phyloP scores from a whole-genome alignment of 2,888 invertebrate genomes.

The Tuta absoluta region DNA sequence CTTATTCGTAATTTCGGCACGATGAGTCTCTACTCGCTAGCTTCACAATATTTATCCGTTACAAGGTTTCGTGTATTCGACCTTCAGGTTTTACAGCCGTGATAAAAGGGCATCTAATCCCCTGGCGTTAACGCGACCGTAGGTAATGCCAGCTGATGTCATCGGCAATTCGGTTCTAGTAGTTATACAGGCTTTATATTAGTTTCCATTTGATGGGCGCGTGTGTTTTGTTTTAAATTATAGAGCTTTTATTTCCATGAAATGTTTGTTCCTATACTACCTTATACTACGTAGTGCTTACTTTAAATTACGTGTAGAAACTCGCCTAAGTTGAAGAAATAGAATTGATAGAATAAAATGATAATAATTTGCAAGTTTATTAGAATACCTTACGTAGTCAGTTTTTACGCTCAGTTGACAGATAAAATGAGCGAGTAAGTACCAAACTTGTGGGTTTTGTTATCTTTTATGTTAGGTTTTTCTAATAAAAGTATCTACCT shows the following conservation, averaged over 20 bases:
- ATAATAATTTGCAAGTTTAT: too few species aligned
- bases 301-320: not conserved
- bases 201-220: conserved; percentile 23
- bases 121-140: conserved; percentile 37
- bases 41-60: conserved; percentile 3
- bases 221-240: not conserved
- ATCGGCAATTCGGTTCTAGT: conserved; percentile 11
- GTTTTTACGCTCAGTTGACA: too few species aligned
- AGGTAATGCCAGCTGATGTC: conserved; percentile 18
- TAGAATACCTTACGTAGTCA: too few species aligned
- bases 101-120: conserved; percentile 40
- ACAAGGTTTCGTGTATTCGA: not conserved
- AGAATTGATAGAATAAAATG: too few species aligned
- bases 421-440: too few species aligned
- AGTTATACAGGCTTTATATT: conserved; percentile 19
- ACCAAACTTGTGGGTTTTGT: too few species aligned
- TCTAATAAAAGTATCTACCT: too few species aligned
- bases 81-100: not conserved
- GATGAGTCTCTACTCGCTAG: not conserved
- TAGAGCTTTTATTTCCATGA: not conserved
- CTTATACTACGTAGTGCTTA: not conserved
- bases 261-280: not conserved
- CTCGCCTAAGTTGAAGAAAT: too few species aligned
- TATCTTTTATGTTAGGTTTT: too few species aligned
- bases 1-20: not conserved